A percentile compares a stretch with the other conserved stretches of the same genome.
These are phyloP conservation scores for Thermophis baileyi DNA, from an alignment of 2,113 vertebrate species.

Conservation along the genomic window DNA sequence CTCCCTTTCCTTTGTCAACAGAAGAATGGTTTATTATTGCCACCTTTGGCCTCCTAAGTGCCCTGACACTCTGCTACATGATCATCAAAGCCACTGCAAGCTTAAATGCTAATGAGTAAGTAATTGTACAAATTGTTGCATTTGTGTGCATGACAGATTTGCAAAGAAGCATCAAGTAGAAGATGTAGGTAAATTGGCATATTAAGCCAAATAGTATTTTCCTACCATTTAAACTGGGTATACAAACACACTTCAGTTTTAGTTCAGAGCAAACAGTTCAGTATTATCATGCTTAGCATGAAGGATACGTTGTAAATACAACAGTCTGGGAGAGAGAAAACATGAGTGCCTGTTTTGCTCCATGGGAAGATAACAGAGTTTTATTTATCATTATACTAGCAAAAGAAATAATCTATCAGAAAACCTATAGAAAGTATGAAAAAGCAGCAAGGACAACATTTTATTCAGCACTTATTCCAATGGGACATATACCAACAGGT, in stretches of 20 bases:
- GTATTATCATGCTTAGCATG: not conserved
- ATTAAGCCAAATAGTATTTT: not conserved
- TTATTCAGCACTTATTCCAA: not conserved
- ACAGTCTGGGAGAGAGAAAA: not conserved
- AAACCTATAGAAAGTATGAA: not conserved
- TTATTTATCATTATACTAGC: not conserved
- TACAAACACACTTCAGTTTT: not conserved
- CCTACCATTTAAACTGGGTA: not conserved
- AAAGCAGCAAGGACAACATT: not conserved
- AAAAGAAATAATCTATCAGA: not conserved
- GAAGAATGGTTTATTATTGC: slow-evolving; percentile 95
- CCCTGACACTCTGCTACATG: slow-evolving; percentile 92
- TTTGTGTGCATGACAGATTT: not conserved
- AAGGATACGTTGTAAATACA: not conserved
- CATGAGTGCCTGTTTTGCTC: not conserved
- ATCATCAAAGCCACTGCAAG: slow-evolving; percentile 89
- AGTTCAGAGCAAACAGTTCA: not conserved
- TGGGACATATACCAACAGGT: not conserved
- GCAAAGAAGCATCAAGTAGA: slow-evolving; percentile 5
- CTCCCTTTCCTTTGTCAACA: slow-evolving; percentile 93
- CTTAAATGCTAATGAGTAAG: slow-evolving; percentile 82
- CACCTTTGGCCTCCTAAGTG: slow-evolving; percentile 90
- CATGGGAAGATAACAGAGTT: not conserved
- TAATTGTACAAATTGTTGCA: slow-evolving; percentile 59
- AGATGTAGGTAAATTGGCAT: not conserved